Evolutionary conservation across 2,888 invertebrate genomes (phyloP), one percentile per base, ranked within the genome.

Genomic region (Drosophila dives): DNA sequence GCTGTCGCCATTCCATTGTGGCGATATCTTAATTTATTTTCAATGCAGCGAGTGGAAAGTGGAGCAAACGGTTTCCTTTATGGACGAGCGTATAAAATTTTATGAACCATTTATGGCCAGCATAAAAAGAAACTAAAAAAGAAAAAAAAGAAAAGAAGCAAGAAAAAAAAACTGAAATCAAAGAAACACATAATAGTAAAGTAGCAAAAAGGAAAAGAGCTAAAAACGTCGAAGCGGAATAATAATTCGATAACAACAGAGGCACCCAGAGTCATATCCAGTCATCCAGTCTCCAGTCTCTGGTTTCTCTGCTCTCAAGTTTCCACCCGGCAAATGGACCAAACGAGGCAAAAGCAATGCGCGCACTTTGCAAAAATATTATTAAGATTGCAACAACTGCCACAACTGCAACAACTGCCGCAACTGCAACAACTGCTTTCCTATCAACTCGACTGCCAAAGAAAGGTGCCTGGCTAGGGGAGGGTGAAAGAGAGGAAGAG

Each of bases 61-160:
- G 73, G 77, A 83, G 81, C 83, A 82, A 82, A 75, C 77, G 65
- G 83, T 83, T 83, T 83, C 77, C 81, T 82, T 82, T 82, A 83
- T 82, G 68, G 81, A 82, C 69, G 81, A 76, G 81, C 81, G 55
- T 78, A 83, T 82, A 83, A 82, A 82, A 82, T 81, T 82, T 82
- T 83, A 82, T 81, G 83, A 81, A 75, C 78, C 83, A 82, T 82
- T 82, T 83, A 81, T 82, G 84, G 81, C 81, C 63, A 79, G 73
- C 61, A 54, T 55, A 77, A 71, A 65, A 67, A 61, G 29, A 45
- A 56, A 15, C 29, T 32, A 42, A 29, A 38, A 36, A 11, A 29
- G 29, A 36, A 17, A 26, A 32, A 34, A 10, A 26, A 17, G 15
- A 42, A 42, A 7, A n/a, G 17, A 26, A 26, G 17, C 15, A 26